Evolutionary conservation across 2,797 vertebrate genomes (phyloP), one percentile per base, ranked within the genome.

Genomic region (Austrolebias charrua): DNA sequence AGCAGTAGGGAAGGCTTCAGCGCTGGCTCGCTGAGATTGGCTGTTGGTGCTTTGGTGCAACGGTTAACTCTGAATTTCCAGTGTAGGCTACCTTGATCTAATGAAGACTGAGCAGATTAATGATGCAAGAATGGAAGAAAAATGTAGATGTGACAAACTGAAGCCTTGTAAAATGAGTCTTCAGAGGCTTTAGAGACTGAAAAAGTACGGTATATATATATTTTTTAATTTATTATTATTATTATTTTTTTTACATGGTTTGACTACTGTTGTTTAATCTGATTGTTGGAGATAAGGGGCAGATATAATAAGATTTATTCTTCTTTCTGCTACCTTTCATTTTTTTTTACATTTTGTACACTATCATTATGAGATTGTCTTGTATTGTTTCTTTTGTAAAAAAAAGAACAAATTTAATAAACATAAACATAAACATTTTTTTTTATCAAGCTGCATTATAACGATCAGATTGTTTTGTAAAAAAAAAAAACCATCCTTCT

Each of bases 1-100:
- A 8, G 31, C 51, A 38, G 38, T 6, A 28, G 61, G 64, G 62
- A 47, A 71, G 73, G 75, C 51, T 78, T 71, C 71, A 80, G 80
- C 73, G 54, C 68, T 7, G 42, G 69, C 76, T 83, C 52, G 66
- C 45, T 73, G 59, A 83, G 78, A 88, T 79, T 87, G 77, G 78
- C 73, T 79, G 72, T 51, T 80, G 77, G 65, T 79, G 76, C 60
- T 81, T 79, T 80, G 75, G 81, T 84, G 81, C 80, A 86, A 78
- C 65, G 77, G 79, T 84, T 86, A 61, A 80, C 76, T 63, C 66
- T 72, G 69, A 57, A 73, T 40, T 78, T 74, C 73, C 63, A 75
- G 20, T 79, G 54, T 43, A n/a, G n/a, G n/a, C n/a, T n/a, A 72
- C 74, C 58, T 66, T 73, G 64, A 81, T 73, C 50, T 71, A 43